Conservation (phyloP, 2,797 vertebrate species). For the Myotis findleyi region DNA sequence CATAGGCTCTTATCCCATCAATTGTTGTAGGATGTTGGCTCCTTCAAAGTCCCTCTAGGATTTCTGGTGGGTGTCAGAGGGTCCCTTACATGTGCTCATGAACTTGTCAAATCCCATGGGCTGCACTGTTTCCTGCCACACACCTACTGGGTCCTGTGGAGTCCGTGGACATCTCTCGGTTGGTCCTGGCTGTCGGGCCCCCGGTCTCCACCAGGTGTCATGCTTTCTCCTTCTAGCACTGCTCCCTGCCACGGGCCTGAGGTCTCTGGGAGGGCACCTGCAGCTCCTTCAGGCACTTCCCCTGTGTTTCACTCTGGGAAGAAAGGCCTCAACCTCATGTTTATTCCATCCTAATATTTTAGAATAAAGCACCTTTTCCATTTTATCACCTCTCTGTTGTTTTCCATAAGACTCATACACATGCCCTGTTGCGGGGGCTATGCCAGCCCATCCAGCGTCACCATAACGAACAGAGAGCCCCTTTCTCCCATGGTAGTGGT, state of each 20-base stretch:
- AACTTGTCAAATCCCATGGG: not conserved
- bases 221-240: not conserved
- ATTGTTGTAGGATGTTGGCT: not conserved
- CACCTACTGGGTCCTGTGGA: not conserved
- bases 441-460: not conserved
- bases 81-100: not conserved
- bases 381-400: not conserved
- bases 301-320: not conserved
- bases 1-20: not conserved
- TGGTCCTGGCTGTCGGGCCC: not conserved
- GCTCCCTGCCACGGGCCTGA: rapidly evolving
- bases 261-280: not conserved
- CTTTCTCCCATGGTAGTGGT: rapidly evolving
- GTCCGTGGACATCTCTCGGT: rapidly evolving
- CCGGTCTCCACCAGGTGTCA: not conserved
- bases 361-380: not conserved
- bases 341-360: not conserved
- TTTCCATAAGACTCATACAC: not conserved
- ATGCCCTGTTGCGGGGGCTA: not conserved
- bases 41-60: not conserved
- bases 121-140: not conserved
- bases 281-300: not conserved
- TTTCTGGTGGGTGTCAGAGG: not conserved
- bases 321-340: not conserved
- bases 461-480: not conserved